phyloP scores from a whole-genome alignment of 2,797 vertebrate species.

The Acanthiza pusilla region DNA sequence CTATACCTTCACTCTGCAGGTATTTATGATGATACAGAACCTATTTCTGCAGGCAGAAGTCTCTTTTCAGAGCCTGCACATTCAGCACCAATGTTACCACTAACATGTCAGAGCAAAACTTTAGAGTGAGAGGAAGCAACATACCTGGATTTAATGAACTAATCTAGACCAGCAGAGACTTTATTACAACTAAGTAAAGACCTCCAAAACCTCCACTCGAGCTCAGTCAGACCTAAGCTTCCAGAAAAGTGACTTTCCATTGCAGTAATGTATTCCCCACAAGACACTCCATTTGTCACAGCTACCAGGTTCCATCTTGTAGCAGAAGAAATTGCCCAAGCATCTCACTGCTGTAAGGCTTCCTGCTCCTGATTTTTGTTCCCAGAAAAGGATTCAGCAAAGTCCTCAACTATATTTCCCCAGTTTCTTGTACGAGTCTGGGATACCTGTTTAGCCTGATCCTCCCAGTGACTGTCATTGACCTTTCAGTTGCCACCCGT shows the following conservation, averaged over 20 bases:
- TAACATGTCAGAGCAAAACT: background rate
- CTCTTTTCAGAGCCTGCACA: background rate
- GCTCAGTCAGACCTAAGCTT: background rate
- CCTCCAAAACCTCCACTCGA: background rate
- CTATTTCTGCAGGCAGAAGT: background rate
- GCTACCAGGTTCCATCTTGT: background rate
- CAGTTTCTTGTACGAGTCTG: background rate
- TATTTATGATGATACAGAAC: background rate
- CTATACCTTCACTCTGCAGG: background rate
- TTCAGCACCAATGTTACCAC: background rate
- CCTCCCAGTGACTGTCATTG: background rate
- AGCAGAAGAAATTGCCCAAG: background rate
- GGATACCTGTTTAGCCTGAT: background rate
- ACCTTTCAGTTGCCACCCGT: background rate
- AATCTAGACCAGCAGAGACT: background rate
- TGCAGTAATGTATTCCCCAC: background rate
- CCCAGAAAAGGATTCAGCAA: background rate
- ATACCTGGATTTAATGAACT: background rate
- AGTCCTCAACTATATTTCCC: background rate
- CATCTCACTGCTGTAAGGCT: background rate
- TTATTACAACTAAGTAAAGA: background rate
- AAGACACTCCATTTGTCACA: background rate
- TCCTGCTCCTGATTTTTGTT: background rate
- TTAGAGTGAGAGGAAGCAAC: background rate
- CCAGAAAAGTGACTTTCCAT: background rate